Evolutionary conservation across 2,797 vertebrate species (phyloP), one percentile per base, ranked within the genome.

Genomic region (Malurus splendens): DNA sequence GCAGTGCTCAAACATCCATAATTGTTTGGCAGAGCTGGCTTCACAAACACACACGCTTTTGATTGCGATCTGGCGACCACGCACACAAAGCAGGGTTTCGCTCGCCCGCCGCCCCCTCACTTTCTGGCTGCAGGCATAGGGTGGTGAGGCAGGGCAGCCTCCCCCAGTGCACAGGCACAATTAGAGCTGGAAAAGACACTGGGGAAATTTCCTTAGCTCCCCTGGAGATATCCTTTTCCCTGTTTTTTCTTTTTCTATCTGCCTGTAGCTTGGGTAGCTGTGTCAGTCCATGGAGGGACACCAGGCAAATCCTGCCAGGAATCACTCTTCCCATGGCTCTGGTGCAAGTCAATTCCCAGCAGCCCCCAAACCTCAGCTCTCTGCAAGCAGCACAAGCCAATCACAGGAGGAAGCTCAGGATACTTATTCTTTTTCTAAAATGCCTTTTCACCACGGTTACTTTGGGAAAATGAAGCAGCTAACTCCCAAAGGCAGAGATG

Each of bases 41-140:
- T 79, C 80, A 74, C 68, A 93, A 71, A 74, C 65, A 83, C 72
- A 66, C 12, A 5, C 0, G 2, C 50, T 89, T 44, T 38, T 81
- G 85, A 87, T 74, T 68, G 55, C 0, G 0, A 74, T 87, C 75
- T 86, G 51, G 61, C 24, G 23, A 73, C 74, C 72, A 27, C 3
- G 3, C 8, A 16, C 19, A 17, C 67, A 39, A 45, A 33, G 6
- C 44, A 19, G 51, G 44, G 85, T 90, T 93, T 87, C 32, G 14
- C 48, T 86, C 59, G 9, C 38, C 73, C 3, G 0, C 85, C 73
- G 1, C 82, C 87, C 77, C 79, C 82, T 78, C 80, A 56, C 89
- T 92, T 80, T 94, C 82, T 83, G 91, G 52, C 82, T 89, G 25
- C 89, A 83, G 87, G 93, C 73, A 42, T 22, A 33, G 61, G 60